Conservation (phyloP, 2,113 vertebrate genomes). For the Trichechus manatus region DNA sequence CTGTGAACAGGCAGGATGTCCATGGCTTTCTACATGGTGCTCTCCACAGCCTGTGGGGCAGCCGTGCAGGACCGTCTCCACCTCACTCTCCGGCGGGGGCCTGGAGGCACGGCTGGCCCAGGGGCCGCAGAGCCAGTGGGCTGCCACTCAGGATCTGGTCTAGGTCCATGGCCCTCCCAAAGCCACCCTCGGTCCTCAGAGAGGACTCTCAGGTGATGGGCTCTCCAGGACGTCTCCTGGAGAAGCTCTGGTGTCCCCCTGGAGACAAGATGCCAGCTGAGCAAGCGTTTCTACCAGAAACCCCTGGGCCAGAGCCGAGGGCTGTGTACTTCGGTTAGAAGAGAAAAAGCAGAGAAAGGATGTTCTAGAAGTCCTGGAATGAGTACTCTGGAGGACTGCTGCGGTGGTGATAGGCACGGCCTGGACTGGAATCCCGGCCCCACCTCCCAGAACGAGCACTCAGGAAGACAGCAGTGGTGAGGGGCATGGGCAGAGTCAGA, state of each 20-base stretch:
- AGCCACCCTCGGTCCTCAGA: neutral
- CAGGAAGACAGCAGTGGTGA: neutral
- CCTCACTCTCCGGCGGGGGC: too few species aligned
- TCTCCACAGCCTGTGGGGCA: neutral
- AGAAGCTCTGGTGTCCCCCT: neutral
- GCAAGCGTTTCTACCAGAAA: too few species aligned
- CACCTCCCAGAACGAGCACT: too few species aligned
- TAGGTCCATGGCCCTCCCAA: neutral
- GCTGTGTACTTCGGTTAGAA: neutral
- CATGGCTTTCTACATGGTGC: too few species aligned
- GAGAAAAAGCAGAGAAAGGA: neutral
- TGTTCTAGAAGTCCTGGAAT: rapidly evolving
- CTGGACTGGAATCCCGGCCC: too few species aligned
- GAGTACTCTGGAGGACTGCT: neutral
- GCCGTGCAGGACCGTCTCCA: rapidly evolving
- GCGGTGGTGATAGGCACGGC: too few species aligned
- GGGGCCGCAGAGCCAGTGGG: too few species aligned
- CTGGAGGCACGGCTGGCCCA: too few species aligned
- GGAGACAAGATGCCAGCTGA: neutral
- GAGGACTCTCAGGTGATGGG: neutral
- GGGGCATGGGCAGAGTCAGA: neutral
- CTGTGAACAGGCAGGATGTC: too few species aligned
- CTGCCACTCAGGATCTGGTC: neutral
- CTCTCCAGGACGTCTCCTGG: neutral
- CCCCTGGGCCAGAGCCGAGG: rapidly evolving